Evolutionary conservation across 1,140 invertebrate species (phyloP), one percentile per base, ranked within the genome.

Genomic region (Doryteuthis pealeii): DNA sequence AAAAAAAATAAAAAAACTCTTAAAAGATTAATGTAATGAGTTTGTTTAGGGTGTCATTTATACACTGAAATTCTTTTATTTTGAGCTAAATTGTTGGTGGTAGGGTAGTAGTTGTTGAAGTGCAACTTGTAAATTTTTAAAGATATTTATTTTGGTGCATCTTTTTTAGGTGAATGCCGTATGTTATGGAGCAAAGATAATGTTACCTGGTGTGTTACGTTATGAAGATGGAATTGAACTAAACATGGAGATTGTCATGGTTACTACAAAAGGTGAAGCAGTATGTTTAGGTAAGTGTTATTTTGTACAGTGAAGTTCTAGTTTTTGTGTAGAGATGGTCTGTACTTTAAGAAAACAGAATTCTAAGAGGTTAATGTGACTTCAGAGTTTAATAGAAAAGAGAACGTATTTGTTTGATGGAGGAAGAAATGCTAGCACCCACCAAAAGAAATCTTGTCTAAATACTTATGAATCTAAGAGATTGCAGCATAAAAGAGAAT

Each of bases 221-320:
- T 99, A 96, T 85, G 98, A 99, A 85, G 94, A 99, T 89, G 95
- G 94, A 69, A 99, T 99, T 85, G 97, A 99, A 90, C 86, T 99
- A 1, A 94, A 98, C 86, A 92, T 99, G 84, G 96, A 99, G 90
- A 98, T 99, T 82, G 98, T 99, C 40, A 94, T 99, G 75, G 93
- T 99, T 10, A 98, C 97, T 0, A 98, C 97, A 0, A 99, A 99
- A 90, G 98, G 98, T 79, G 98, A 99, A 91, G 98, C 98, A 6
- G 90, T 99, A 70, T 95, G 94, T 71, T 87, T 98, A 82, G 93
- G 93, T 93, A 80, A 80, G 77, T 76, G 49, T 26, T 43, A 49
- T 49, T 49, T 12, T 49, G 12, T 49, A 22, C 22, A 1, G 0
- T 15, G 22, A n/a, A 28, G 28, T 22, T 68, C 31, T 68, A 32